phyloP scores from a whole-genome alignment of 2,797 vertebrate species.

The Peromyscus melanophrys region DNA sequence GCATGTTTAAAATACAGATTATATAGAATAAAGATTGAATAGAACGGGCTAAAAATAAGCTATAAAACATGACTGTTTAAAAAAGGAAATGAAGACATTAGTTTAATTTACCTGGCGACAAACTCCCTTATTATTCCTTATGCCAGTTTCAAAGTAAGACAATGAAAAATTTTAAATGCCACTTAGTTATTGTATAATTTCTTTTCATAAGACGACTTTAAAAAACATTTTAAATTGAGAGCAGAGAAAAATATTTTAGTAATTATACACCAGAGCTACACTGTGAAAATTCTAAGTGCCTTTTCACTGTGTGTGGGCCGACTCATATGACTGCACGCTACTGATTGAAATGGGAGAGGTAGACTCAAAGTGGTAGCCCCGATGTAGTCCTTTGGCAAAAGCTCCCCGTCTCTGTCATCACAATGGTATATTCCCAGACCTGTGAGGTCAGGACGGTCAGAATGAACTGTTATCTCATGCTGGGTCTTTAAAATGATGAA shows the following conservation, averaged over 20 bases:
- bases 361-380: neutral
- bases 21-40: neutral
- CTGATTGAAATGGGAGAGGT: neutral
- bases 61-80: conserved; percentile 4
- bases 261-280: neutral
- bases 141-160: neutral
- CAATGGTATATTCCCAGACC: neutral
- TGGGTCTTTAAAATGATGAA: conserved; percentile 9
- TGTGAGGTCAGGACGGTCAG: neutral
- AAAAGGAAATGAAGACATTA: conserved; percentile 21
- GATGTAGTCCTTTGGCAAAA: neutral
- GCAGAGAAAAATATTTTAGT: conserved; percentile 18
- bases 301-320: neutral
- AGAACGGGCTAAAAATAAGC: neutral
- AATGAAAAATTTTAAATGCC: neutral
- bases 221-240: conserved; percentile 21
- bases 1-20: neutral
- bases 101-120: neutral
- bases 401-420: neutral
- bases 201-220: neutral
- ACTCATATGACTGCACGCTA: neutral
- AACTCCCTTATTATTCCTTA: neutral
- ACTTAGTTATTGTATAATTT: neutral
- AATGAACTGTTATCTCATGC: neutral
- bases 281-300: neutral